Evolutionary conservation across 2,888 invertebrate species (phyloP).

Genomic region (Nemurella pictetii): DNA sequence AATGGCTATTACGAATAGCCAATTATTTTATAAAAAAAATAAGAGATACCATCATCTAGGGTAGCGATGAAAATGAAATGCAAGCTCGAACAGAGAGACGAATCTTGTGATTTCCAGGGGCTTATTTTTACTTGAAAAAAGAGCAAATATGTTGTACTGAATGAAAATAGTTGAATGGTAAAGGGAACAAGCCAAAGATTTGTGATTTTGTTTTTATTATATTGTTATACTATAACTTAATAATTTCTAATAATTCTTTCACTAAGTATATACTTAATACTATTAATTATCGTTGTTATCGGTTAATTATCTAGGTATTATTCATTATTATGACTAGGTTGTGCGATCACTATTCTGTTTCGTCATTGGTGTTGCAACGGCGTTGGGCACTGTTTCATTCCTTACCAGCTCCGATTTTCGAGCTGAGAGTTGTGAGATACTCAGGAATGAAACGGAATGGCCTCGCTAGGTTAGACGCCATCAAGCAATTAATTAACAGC

Average conservation of each 20-base stretch:
- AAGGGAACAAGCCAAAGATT: conserved; percentile 85
- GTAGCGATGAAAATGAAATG: conserved; percentile 52
- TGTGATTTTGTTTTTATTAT: conserved; percentile 67
- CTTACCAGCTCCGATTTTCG: conserved; percentile 35
- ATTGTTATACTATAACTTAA: conserved; percentile 28
- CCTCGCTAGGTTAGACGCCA: conserved; percentile 32
- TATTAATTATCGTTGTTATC: conserved; percentile 8
- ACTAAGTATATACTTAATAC: background rate
- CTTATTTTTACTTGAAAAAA: conserved; percentile 26
- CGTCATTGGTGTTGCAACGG: conserved; percentile 19
- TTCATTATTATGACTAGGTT: conserved; percentile 36
- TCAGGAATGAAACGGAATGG: conserved; percentile 38
- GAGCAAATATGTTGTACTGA: conserved; percentile 16
- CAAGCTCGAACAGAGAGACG: conserved; percentile 40
- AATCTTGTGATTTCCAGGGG: conserved; percentile 16
- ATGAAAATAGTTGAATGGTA: conserved; percentile 62
- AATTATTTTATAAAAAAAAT: conserved; percentile 53
- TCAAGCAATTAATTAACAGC: conserved; percentile 1
- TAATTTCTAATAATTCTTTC: background rate
- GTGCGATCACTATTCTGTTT: conserved; percentile 10
- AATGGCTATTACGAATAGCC: conserved; percentile 5
- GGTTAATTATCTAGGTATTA: conserved; percentile 27
- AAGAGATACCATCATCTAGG: conserved; percentile 24
- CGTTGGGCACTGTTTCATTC: background rate
- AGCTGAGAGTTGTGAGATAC: conserved; percentile 13